Conservation (phyloP, 2,113 vertebrate genomes). For the Ardeotis arabs region DNA sequence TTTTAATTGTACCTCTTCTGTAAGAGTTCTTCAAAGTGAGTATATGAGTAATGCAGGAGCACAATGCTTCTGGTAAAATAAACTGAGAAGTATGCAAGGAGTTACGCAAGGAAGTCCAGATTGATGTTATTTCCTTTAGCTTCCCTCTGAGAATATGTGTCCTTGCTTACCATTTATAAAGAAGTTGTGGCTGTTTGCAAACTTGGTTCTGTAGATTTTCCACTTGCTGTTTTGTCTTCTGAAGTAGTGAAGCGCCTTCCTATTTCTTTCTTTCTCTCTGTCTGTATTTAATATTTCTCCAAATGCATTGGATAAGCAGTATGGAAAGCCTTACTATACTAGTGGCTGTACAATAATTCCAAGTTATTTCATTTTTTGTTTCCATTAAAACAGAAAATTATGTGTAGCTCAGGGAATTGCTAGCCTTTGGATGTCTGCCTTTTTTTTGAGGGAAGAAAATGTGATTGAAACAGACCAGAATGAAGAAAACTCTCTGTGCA, state of each 20-base stretch:
- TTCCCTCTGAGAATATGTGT: not conserved
- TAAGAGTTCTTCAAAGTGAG: not conserved
- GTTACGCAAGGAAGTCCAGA: not conserved
- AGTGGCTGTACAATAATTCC: not conserved
- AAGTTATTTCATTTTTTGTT: not conserved
- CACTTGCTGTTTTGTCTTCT: not conserved
- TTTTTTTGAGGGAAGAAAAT: not conserved
- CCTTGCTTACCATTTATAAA: not conserved
- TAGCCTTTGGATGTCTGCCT: not conserved
- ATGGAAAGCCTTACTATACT: not conserved
- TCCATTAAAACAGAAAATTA: not conserved
- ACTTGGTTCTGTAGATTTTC: not conserved
- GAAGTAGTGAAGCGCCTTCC: not conserved
- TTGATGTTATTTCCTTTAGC: not conserved
- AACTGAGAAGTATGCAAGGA: not conserved
- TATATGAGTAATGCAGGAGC: not conserved
- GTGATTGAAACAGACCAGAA: not conserved
- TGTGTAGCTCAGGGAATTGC: not conserved
- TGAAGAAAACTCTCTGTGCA: not conserved
- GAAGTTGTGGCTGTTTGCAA: not conserved
- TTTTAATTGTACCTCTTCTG: not conserved
- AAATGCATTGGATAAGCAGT: not conserved
- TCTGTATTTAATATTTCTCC: not conserved
- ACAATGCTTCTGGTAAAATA: not conserved
- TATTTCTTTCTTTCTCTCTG: not conserved